Base-by-base conservation (phyloP, 2,888 invertebrate species). In the Tenthredo mesomela region DNA sequence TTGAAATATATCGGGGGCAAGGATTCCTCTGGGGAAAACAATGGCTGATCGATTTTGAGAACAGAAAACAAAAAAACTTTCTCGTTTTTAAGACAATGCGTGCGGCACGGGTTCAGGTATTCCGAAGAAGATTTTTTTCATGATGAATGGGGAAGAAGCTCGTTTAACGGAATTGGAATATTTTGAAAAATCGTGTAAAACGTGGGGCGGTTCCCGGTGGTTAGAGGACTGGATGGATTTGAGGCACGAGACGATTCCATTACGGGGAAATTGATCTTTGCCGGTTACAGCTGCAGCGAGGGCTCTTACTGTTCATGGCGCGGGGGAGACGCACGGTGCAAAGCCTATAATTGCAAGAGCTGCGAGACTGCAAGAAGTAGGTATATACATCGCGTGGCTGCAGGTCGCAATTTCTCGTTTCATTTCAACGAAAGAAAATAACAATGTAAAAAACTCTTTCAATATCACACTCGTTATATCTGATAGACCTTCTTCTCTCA, bases 111-210 rank as follows among this genome's bases (percentile, higher is more conserved):
- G 15, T 33, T 33, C 67, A 88, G 89, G 87, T 88, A 87, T 86
- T 87, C 85, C 71, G 50, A 75, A 82, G 84, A 84, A 73, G 65
- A 77, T 21, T 73, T 61, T 89, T 88, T 87, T 87, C 58, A 84
- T 71, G 84, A 77, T 77, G 70, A 85, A 84, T 83, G 65, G 47
- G 71, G 37, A 83, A 58, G 43, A 58, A 21, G 33, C 80, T 58
- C 82, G 77, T 33, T 54, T 7, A 47, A 83, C 50, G 61, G 25
- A 71, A 78, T 86, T 85, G 84, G 84, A 75, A 85, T 84, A 85
- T 88, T 88, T 88, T 87, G 89, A 91, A 86, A 88, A 89, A 89
- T 90, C 88, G 88, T 87, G 88, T 89, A 88, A 89, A 86, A 86
- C 85, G 86, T 77, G 25, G 87, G 90, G 90, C 90, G 90, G 88